Evolutionary conservation across 2,797 vertebrate species (phyloP), one percentile per base, ranked within the genome.

Genomic region (Danio tinwini): DNA sequence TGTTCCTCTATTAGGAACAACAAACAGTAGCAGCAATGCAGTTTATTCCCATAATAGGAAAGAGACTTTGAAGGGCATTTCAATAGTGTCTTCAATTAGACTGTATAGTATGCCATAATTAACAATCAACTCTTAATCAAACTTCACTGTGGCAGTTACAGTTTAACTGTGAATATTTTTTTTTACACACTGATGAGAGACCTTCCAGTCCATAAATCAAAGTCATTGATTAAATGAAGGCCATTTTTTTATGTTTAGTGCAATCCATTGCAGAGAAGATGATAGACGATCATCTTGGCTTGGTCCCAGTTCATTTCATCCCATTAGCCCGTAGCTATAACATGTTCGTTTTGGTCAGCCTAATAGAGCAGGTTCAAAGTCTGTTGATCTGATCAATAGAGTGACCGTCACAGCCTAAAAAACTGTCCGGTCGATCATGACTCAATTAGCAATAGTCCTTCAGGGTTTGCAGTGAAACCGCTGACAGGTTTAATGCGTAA

Each of bases 201-300:
- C 7, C n/a, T 45, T 49, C 58, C 58, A 62, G 45, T 40, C 45
- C 45, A 62, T 62, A 39, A 49, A 62, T 74, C 72, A 62, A 74
- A 61, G 45, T 74, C 45, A 40, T 4, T 50, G 58, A 52, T 17
- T 50, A 74, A 74, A 40, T 72, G 39, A 72, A 58, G 55, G 45
- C 58, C 29, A 50, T 74, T 62, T 50, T 17, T 16, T 62, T 37
- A 50, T 74, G 61, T 62, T 62, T 7, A 62, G 72, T 74, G 72
- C 45, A 50, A 74, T 74, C 29, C 58, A 50, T 12, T 40, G 72
- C 29, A 74, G 45, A 58, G 14, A 58, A 72, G 12, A 62, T 14
- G 29, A 62, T 74, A 17, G 11, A 62, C 50, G 45, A 74, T 62
- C 45, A 74, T 13, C 21, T 13, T 74, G 45, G 16, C 21, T 61